A percentile compares a stretch with the other conserved stretches of the same genome.
These are phyloP conservation scores for Theropithecus gelada DNA, from an alignment of 2,113 vertebrate genomes.

Conservation along the genomic window DNA sequence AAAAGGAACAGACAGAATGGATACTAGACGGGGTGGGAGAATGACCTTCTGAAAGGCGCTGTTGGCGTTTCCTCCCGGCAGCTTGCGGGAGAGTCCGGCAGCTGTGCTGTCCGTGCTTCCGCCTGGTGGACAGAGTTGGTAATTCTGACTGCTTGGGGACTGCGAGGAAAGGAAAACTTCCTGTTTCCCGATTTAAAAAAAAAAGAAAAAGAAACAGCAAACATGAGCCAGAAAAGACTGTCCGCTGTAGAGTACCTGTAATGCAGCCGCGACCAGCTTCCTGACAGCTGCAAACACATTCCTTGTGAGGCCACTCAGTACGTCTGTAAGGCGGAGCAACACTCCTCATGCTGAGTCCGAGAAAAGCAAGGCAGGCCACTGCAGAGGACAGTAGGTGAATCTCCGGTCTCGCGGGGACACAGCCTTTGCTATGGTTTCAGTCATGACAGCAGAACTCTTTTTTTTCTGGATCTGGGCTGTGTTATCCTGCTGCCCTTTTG, in stretches of 20 bases:
- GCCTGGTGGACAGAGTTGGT: conserved; percentile 56
- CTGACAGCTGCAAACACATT: conserved; percentile 51
- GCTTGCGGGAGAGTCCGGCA: accelerated
- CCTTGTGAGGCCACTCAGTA: background rate
- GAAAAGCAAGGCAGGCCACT: background rate
- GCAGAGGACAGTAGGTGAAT: background rate
- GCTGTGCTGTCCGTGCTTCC: conserved; percentile 59
- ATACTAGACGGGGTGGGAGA: background rate
- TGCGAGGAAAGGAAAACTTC: conserved; percentile 24
- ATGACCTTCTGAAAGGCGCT: background rate
- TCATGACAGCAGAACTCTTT: background rate
- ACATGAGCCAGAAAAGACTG: background rate
- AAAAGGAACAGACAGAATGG: background rate
- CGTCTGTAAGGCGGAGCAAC: background rate
- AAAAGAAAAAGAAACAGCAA: background rate
- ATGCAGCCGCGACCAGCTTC: conserved; percentile 6
- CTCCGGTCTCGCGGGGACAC: accelerated
- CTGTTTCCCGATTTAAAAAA: background rate
- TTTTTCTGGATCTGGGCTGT: background rate
- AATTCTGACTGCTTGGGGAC: background rate
- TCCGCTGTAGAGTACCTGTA: background rate
- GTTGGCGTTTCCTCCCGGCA: background rate
- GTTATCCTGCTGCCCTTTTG: background rate
- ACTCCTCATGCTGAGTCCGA: background rate
- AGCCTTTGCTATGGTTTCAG: background rate